phyloP scores from a whole-genome alignment of 2,113 vertebrate species.

The Eolophus roseicapilla region DNA sequence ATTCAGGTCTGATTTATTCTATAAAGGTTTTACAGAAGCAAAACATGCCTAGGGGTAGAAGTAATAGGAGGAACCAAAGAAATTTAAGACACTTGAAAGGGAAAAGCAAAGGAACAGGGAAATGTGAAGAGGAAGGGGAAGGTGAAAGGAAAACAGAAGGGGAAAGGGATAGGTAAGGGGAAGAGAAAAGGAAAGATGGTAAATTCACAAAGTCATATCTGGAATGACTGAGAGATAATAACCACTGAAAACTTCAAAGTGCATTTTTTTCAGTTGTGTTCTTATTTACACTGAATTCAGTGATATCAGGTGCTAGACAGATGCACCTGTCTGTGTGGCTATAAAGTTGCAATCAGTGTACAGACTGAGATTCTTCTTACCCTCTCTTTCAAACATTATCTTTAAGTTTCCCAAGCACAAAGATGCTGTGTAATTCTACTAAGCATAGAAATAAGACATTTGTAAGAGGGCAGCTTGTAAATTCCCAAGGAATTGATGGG shows the following conservation, averaged over 20 bases:
- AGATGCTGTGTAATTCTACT: neutral
- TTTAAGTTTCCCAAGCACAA: neutral
- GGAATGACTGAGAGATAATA: neutral
- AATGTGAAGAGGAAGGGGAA: neutral
- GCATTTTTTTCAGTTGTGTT: neutral
- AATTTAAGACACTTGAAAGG: neutral
- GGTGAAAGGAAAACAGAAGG: neutral
- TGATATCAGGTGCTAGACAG: neutral
- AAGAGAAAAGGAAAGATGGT: neutral
- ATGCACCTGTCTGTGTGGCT: neutral
- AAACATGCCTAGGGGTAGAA: neutral
- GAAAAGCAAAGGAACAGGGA: neutral
- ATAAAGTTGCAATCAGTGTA: neutral
- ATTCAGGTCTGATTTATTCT: constrained; percentile 6
- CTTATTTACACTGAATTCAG: neutral
- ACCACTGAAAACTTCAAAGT: neutral
- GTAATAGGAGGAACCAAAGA: neutral
- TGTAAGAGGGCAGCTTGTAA: constrained; percentile 3
- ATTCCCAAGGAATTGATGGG: constrained; percentile 27
- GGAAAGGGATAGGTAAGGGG: neutral
- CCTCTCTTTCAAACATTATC: neutral
- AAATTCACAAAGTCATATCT: neutral
- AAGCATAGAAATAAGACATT: neutral
- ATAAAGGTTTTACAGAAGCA: neutral
- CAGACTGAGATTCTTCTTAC: neutral